A percentile compares a stretch with the other conserved stretches of the same genome.
These are phyloP conservation scores for Pristis pectinata DNA, from an alignment of 2,797 vertebrate species.

Conservation along the genomic window DNA sequence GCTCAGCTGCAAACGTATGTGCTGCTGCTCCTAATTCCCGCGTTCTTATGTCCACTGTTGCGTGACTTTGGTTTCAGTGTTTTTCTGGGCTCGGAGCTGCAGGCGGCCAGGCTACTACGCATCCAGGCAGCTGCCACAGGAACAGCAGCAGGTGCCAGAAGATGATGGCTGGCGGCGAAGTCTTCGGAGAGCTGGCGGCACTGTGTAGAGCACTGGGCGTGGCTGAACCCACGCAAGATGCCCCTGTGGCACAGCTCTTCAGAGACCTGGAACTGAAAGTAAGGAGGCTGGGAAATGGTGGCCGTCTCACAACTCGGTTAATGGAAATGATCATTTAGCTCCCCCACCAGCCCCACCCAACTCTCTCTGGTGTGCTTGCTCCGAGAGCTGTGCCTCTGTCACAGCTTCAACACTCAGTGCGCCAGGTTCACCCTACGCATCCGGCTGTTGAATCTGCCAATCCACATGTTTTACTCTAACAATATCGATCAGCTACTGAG, in stretches of 20 bases:
- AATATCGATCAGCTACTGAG: too few species aligned
- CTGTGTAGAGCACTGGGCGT: conserved; percentile 60
- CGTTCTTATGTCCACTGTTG: neutral
- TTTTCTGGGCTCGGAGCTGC: conserved; percentile 74
- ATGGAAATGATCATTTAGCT: too few species aligned
- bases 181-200: conserved; percentile 50
- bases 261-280: conserved; percentile 49
- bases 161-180: conserved; percentile 42
- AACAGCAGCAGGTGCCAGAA: neutral
- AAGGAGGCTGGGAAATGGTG: neutral
- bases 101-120: conserved; percentile 55
- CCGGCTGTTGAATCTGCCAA: too few species aligned
- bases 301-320: too few species aligned
- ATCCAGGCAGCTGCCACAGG: conserved; percentile 47
- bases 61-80: conserved; percentile 55
- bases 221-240: conserved; percentile 49
- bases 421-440: too few species aligned
- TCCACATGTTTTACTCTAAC: too few species aligned
- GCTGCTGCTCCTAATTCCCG: too few species aligned
- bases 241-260: conserved; percentile 48
- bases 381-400: too few species aligned
- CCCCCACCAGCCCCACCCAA: too few species aligned
- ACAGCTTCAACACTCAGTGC: too few species aligned
- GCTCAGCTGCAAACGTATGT: too few species aligned
- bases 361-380: too few species aligned